Evolutionary conservation across 2,888 invertebrate species (phyloP).

Genomic region (Tuta absoluta): DNA sequence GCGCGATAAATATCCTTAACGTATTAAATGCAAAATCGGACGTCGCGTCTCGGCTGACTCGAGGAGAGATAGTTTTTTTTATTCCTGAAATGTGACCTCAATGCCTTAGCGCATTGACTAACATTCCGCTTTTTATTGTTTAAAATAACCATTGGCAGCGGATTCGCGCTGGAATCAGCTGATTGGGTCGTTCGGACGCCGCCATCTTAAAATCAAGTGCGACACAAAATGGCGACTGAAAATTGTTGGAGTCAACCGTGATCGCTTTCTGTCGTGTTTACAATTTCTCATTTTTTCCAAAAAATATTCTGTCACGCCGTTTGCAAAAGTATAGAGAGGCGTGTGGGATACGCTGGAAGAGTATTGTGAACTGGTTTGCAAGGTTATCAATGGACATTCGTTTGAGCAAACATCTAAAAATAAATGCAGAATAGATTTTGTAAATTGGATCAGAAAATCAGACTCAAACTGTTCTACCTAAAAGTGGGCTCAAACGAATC

Average conservation of each 20-base stretch:
- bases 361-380: slow-evolving; percentile 54
- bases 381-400: slow-evolving; percentile 43
- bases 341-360: slow-evolving; percentile 53
- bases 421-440: background rate
- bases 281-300: slow-evolving; percentile 38
- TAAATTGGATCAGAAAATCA: background rate
- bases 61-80: slow-evolving; percentile 50
- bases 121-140: slow-evolving; percentile 63
- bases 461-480: background rate
- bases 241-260: slow-evolving; percentile 51
- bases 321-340: slow-evolving; percentile 39
- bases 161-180: slow-evolving; percentile 65
- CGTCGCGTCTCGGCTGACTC: slow-evolving; percentile 51
- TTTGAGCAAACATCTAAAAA: slow-evolving; percentile 39
- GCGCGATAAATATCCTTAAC: slow-evolving; percentile 60
- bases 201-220: slow-evolving; percentile 48
- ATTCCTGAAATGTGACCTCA: slow-evolving; percentile 62
- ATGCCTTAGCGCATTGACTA: slow-evolving; percentile 63
- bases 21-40: slow-evolving; percentile 60
- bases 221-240: slow-evolving; percentile 56
- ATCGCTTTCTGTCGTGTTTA: slow-evolving; percentile 44
- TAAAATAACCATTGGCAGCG: slow-evolving; percentile 60
- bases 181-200: slow-evolving; percentile 71
- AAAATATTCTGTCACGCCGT: slow-evolving; percentile 55
- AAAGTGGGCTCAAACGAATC: slow-evolving; percentile 20